Percentiles rank a stretch among this genome's conserved stretches.
phyloP scores from a whole-genome alignment of 2,797 vertebrate genomes.

The Eulemur albifrons region DNA sequence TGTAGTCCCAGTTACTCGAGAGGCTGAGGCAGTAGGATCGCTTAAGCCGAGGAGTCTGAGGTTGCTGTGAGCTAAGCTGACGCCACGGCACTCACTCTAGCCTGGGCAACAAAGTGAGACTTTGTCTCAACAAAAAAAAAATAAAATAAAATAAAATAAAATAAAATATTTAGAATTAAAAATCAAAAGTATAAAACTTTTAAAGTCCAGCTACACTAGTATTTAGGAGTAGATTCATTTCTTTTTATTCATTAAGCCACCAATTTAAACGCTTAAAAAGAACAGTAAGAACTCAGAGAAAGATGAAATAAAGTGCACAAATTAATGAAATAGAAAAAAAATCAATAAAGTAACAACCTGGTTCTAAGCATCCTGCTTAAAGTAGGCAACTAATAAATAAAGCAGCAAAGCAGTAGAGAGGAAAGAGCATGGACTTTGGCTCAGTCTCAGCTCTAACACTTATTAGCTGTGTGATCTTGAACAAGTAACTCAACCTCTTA shows the following conservation, averaged over 20 bases:
- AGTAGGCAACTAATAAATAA: neutral
- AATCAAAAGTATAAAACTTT: neutral
- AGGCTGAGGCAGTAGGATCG: too few species aligned
- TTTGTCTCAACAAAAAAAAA: too few species aligned
- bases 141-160: neutral
- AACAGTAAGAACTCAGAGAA: neutral
- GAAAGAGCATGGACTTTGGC: neutral
- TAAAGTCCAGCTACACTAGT: neutral
- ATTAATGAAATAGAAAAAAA: conserved; percentile 26
- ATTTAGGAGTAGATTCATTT: neutral
- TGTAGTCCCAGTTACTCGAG: too few species aligned
- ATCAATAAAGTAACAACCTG: neutral
- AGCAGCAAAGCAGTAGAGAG: neutral
- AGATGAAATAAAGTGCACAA: neutral
- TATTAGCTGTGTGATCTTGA: neutral
- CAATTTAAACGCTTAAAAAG: neutral
- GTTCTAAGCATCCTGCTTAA: neutral
- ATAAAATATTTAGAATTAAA: neutral
- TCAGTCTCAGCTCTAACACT: neutral
- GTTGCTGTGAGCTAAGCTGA: too few species aligned
- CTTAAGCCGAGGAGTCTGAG: too few species aligned
- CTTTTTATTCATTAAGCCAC: neutral
- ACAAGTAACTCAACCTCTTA: neutral
- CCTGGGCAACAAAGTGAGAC: too few species aligned
- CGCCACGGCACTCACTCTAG: too few species aligned